Percentiles rank a stretch among this genome's conserved stretches.
Evolutionary conservation across 1,140 invertebrate genomes (phyloP).

Genomic region (Brachionus asplanchnoidis): DNA sequence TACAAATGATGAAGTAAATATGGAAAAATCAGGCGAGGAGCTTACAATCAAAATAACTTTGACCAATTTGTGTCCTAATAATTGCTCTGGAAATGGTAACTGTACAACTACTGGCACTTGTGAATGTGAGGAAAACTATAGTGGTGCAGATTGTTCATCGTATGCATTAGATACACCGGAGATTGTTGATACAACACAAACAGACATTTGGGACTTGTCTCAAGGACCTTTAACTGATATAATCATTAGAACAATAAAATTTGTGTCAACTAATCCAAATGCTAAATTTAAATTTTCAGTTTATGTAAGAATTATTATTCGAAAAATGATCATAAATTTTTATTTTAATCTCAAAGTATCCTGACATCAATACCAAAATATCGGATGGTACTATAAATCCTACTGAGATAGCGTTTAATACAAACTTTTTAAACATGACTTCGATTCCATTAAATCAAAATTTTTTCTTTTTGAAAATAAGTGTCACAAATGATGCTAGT

Average conservation of each 20-base stretch:
- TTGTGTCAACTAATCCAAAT: not conserved
- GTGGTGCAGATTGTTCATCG: not conserved
- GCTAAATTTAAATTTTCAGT: not conserved
- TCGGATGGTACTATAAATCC: not conserved
- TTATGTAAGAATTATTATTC: not conserved
- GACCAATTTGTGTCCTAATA: not conserved
- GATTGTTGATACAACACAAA: not conserved
- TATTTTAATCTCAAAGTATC: not conserved
- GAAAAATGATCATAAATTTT: not conserved
- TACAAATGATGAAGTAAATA: not conserved
- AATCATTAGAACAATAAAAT: not conserved
- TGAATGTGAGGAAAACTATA: not conserved
- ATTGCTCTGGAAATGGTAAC: not conserved
- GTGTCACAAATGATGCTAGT: not conserved
- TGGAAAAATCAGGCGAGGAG: not conserved
- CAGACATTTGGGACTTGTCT: not conserved
- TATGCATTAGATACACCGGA: not conserved
- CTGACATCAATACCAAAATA: not conserved
- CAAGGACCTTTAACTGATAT: not conserved
- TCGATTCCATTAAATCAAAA: not conserved
- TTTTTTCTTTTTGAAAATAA: not conserved
- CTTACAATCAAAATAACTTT: not conserved
- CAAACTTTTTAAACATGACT: not conserved
- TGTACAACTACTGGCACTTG: not conserved
- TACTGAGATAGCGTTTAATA: not conserved